Percentiles rank a stretch among this genome's conserved stretches.
phyloP scores from a whole-genome alignment of 2,113 vertebrate genomes.

The Anhinga rufa region DNA sequence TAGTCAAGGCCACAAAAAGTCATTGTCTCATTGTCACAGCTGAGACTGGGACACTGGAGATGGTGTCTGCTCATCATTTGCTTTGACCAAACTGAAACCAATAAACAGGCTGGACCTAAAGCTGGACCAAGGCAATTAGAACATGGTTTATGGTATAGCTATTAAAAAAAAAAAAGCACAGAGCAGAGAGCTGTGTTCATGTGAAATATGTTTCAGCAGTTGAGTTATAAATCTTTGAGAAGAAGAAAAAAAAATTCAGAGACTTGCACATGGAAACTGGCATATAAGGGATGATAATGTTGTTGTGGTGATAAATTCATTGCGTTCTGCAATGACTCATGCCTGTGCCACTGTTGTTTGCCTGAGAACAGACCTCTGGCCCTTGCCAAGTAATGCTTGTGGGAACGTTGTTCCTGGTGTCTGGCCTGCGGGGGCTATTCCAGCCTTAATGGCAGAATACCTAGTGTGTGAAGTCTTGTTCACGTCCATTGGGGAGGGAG shows the following conservation, averaged over 20 bases:
- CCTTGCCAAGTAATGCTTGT: slow-evolving; percentile 13
- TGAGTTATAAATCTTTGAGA: neutral
- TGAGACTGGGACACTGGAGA: neutral
- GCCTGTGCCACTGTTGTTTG: slow-evolving; percentile 24
- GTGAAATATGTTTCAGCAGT: neutral
- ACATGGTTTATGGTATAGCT: neutral
- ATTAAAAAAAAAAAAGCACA: neutral
- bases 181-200: neutral
- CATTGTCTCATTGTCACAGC: neutral
- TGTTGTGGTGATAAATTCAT: slow-evolving; percentile 21
- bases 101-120: neutral
- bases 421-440: neutral
- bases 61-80: neutral
- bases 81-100: neutral
- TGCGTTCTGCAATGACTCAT: slow-evolving; percentile 31
- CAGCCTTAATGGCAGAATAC: neutral
- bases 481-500: neutral
- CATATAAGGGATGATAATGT: neutral
- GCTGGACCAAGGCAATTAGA: neutral
- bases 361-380: slow-evolving; percentile 28
- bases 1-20: neutral
- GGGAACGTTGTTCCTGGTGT: slow-evolving; percentile 11
- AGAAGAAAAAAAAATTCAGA: neutral
- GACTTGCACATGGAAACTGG: neutral
- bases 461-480: neutral